A percentile compares a stretch with the other conserved stretches of the same genome.
Conservation (phyloP, 2,797 vertebrate genomes). For the Ceryle rudis region DNA sequence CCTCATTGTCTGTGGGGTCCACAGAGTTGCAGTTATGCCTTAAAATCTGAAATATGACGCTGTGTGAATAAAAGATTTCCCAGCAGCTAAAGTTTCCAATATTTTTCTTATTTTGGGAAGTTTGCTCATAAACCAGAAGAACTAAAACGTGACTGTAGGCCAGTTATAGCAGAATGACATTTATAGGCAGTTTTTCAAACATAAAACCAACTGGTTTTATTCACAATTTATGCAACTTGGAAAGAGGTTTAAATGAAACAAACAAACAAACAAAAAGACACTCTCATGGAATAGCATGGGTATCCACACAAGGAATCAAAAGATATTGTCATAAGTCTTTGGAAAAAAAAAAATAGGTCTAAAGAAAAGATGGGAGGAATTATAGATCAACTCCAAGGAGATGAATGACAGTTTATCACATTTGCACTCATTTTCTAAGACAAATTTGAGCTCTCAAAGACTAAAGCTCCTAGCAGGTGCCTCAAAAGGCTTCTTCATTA, state of each 20-base stretch:
- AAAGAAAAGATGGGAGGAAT: neutral
- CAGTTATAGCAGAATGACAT: neutral
- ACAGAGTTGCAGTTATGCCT: neutral
- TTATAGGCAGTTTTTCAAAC: neutral
- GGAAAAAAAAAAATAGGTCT: neutral
- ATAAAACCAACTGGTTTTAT: neutral
- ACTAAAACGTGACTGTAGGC: neutral
- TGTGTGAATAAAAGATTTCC: neutral
- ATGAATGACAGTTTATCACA: neutral
- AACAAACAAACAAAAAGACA: neutral
- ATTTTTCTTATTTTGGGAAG: neutral
- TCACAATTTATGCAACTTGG: neutral
- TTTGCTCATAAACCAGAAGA: neutral
- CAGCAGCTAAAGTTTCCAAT: neutral
- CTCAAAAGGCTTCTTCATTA: neutral
- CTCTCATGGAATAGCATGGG: neutral
- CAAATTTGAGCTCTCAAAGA: neutral
- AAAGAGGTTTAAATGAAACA: neutral
- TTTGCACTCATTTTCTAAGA: constrained; percentile 15
- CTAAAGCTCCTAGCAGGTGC: neutral
- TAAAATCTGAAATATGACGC: neutral
- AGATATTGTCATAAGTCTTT: neutral
- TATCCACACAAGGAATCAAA: neutral
- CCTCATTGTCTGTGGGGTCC: neutral
- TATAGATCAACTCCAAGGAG: neutral